A percentile compares a stretch with the other conserved stretches of the same genome.
These are phyloP conservation scores for Jaculus jaculus DNA, from an alignment of 2,113 vertebrate genomes.

Conservation along the genomic window DNA sequence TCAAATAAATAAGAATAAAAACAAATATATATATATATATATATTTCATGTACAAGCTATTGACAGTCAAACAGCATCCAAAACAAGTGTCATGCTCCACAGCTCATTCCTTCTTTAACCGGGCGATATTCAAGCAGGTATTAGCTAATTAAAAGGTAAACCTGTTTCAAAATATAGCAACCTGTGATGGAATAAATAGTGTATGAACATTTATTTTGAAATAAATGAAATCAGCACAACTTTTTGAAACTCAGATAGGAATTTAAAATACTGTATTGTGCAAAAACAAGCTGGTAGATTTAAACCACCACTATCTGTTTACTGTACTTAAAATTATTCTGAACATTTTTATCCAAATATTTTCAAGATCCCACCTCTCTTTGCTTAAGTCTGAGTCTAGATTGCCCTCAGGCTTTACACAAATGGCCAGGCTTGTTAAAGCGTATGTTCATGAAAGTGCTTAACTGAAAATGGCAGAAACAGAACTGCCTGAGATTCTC, in stretches of 20 bases:
- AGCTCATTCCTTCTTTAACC: not conserved
- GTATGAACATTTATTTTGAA: slow-evolving; percentile 8
- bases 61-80: not conserved
- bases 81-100: not conserved
- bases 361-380: not conserved
- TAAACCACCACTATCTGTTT: not conserved
- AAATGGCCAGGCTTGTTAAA: slow-evolving; percentile 85
- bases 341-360: slow-evolving; percentile 14
- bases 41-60: slow-evolving; percentile 6
- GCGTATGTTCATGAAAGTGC: slow-evolving; percentile 83
- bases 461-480: slow-evolving; percentile 84
- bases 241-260: not conserved
- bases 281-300: not conserved
- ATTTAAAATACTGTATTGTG: not conserved
- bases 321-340: slow-evolving; percentile 56
- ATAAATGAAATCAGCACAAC: not conserved
- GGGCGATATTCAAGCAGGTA: not conserved
- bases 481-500: slow-evolving; percentile 82
- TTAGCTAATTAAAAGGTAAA: not conserved
- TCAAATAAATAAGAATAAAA: too few relatives aligned
- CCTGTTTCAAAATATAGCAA: not conserved
- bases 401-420: slow-evolving; percentile 76
- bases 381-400: slow-evolving; percentile 50
- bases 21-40: too few relatives aligned
- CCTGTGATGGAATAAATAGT: not conserved